phyloP scores from a whole-genome alignment of 2,113 vertebrate species.

The Plecotus auritus region DNA sequence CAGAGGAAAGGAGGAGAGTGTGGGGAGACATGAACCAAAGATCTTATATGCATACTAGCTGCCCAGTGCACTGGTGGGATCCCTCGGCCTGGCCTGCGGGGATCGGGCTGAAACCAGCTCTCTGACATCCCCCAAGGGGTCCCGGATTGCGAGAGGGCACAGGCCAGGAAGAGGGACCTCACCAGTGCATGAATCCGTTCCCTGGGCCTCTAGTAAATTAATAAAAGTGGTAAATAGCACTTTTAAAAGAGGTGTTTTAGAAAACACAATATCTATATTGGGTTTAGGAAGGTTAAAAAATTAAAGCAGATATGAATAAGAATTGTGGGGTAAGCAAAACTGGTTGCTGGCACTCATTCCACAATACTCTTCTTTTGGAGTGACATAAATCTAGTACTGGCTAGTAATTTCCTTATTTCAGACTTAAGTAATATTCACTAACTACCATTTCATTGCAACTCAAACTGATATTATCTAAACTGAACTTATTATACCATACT shows the following conservation, averaged over 20 bases:
- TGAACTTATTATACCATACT: neutral
- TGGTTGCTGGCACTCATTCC: neutral
- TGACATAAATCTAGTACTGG: neutral
- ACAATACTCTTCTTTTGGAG: neutral
- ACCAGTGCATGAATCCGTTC: too few species aligned
- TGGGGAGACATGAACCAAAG: too few species aligned
- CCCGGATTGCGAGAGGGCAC: too few species aligned
- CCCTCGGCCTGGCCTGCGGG: too few species aligned
- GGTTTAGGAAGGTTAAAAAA: neutral
- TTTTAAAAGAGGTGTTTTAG: neutral
- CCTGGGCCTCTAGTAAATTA: neutral
- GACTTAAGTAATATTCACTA: neutral
- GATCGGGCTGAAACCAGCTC: too few species aligned
- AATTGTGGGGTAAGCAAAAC: neutral
- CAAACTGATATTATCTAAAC: neutral
- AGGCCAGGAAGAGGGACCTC: too few species aligned
- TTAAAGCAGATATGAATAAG: neutral
- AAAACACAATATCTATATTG: neutral
- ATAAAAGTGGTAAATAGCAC: neutral
- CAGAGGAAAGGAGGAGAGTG: too few species aligned
- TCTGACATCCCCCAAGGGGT: too few species aligned
- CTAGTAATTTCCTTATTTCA: neutral
- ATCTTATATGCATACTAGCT: too few species aligned
- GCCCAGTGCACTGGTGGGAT: too few species aligned
- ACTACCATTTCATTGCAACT: neutral